These are phyloP conservation scores for Alviniconcha marisindica DNA, from an alignment of 1,140 invertebrate species.

Conservation along the genomic window DNA sequence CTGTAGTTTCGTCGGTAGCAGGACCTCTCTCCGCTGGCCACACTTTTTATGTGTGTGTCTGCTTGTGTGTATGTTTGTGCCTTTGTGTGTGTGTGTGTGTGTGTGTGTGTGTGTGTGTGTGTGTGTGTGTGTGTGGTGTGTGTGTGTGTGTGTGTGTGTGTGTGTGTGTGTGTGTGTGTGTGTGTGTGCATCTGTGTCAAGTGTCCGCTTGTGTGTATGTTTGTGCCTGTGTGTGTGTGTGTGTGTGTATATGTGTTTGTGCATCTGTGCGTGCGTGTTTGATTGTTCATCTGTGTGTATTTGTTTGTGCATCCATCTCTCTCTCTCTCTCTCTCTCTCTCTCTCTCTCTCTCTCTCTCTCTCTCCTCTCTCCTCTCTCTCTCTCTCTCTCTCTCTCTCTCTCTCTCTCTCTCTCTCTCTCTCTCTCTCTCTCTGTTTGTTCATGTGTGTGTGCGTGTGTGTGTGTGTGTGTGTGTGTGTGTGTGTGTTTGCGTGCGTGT, in stretches of 20 bases:
- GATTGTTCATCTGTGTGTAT: background rate
- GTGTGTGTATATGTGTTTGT: no score
- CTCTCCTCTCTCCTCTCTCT: background rate
- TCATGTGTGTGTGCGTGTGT: background rate
- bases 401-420: constrained; percentile 17
- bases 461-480: constrained; percentile 10
- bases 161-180: no score
- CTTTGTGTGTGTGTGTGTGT: background rate
- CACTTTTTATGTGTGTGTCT: no score
- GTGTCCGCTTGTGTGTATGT: no score
- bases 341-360: background rate
- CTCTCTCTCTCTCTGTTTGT: background rate
- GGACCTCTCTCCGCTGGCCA: no score
- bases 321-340: constrained; percentile 14
- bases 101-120: constrained; percentile 3
- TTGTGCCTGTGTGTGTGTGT: no score
- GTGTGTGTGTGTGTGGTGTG: background rate
- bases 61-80: background rate
- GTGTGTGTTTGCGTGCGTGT: no score
- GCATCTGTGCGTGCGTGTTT: no score
- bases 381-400: constrained; percentile 17
- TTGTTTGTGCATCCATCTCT: background rate
- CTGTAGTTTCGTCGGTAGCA: no score
- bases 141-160: no score
- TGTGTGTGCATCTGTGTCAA: no score